Conservation (phyloP, 2,888 invertebrate species). For the Acanthopleura granulata region DNA sequence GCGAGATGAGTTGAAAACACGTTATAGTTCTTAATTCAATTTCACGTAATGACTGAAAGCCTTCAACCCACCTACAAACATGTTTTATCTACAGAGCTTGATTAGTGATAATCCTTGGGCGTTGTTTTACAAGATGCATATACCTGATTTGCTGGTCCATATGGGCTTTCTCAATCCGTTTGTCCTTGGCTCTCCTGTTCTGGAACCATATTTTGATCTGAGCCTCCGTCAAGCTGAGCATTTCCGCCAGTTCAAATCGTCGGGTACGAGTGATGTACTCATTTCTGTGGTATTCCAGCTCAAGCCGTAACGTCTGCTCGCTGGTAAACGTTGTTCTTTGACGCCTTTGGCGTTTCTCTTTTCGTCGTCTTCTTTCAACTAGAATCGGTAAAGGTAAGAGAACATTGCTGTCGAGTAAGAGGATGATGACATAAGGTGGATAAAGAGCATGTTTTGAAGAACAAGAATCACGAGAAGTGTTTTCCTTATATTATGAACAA, state of each 20-base stretch:
- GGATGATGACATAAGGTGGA: too few relatives aligned
- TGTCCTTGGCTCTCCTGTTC: constrained; percentile 95
- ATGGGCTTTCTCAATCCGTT: constrained; percentile 95
- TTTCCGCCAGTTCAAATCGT: constrained; percentile 83
- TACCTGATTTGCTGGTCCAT: constrained; percentile 94
- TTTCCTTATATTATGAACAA: too few relatives aligned
- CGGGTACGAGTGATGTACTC: constrained; percentile 93
- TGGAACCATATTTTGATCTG: constrained; percentile 94
- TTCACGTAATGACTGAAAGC: too few relatives aligned
- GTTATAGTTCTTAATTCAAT: too few relatives aligned
- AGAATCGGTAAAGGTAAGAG: constrained; percentile 25
- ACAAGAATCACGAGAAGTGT: too few relatives aligned
- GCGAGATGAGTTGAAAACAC: too few relatives aligned
- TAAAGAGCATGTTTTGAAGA: too few relatives aligned
- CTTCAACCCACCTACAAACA: too few relatives aligned
- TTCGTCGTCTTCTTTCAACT: constrained; percentile 88
- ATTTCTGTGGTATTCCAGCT: constrained; percentile 90
- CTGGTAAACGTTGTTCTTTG: constrained; percentile 95
- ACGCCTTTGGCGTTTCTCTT: constrained; percentile 85
- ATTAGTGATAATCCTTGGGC: too few relatives aligned
- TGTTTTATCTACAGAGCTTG: too few relatives aligned
- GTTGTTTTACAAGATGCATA: background rate
- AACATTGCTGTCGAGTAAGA: too few relatives aligned
- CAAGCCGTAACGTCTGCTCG: constrained; percentile 90
- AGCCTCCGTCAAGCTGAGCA: constrained; percentile 80